These are phyloP conservation scores for Drosophila rellima DNA, from an alignment of 2,888 invertebrate species.

Conservation along the genomic window DNA sequence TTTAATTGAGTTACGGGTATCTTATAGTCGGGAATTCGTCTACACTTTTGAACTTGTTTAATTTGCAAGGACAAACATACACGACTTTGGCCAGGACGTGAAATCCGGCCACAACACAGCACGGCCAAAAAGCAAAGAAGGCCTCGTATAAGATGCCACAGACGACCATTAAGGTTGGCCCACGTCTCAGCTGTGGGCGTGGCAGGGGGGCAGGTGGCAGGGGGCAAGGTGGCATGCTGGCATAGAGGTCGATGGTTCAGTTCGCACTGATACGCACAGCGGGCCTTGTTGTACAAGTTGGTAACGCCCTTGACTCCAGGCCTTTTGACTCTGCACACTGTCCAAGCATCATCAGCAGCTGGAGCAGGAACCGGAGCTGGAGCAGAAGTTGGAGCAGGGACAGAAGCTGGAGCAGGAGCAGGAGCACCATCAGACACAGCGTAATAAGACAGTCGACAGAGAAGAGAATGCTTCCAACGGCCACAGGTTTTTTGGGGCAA, in stretches of 20 bases:
- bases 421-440: conserved; percentile 29
- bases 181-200: conserved; percentile 12
- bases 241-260: conserved; percentile 13
- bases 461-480: conserved; percentile 41
- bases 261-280: conserved; percentile 56
- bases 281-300: conserved; percentile 42
- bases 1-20: not conserved
- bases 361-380: conserved; percentile 6
- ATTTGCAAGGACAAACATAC: conserved; percentile 68
- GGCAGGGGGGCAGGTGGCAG: conserved; percentile 17
- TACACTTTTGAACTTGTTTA: conserved; percentile 46
- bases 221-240: conserved; percentile 4
- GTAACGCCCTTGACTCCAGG: conserved; percentile 40
- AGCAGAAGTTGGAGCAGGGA: conserved; percentile 2
- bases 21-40: not conserved
- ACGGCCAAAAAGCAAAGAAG: conserved; percentile 25
- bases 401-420: conserved; percentile 8
- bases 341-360: not conserved
- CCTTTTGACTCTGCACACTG: conserved; percentile 18
- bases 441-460: conserved; percentile 64
- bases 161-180: conserved; percentile 16
- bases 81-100: conserved; percentile 18
- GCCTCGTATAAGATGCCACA: conserved; percentile 40
- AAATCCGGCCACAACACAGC: conserved; percentile 1
- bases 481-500: conserved; percentile 52